A percentile compares a stretch with the other conserved stretches of the same genome.
Conservation (phyloP, 2,113 vertebrate genomes). For the Oncorhynchus mykiss region DNA sequence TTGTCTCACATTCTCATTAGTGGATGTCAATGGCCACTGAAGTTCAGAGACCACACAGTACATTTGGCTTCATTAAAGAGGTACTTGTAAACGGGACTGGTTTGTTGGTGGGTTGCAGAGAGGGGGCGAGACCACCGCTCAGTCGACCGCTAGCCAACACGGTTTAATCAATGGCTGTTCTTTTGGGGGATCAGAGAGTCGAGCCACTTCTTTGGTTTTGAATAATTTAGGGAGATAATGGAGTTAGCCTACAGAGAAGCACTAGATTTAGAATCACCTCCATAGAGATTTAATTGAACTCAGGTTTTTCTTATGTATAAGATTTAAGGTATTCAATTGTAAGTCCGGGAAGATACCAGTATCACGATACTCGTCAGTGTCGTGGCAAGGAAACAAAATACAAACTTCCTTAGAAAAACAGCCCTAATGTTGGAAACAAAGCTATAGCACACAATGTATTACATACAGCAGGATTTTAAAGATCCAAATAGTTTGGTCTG, state of each 20-base stretch:
- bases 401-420: too few relatives aligned
- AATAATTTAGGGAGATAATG: neutral
- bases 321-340: too few relatives aligned
- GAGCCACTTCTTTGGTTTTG: neutral
- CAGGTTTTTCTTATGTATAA: neutral
- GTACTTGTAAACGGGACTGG: constrained; percentile 3
- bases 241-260: neutral
- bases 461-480: too few relatives aligned
- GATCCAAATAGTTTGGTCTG: too few relatives aligned
- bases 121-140: neutral
- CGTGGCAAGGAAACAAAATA: too few relatives aligned
- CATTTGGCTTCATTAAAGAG: constrained; percentile 50
- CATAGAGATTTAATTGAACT: neutral
- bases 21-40: constrained; percentile 47
- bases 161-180: neutral
- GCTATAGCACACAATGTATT: too few relatives aligned
- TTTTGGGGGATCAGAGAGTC: neutral
- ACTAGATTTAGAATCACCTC: neutral
- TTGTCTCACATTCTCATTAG: constrained; percentile 62
- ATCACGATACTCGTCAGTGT: too few relatives aligned
- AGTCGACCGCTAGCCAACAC: neutral
- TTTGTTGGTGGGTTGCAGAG: neutral
- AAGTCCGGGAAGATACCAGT: too few relatives aligned
- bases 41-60: constrained; percentile 54
- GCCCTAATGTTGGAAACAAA: too few relatives aligned